Percentiles rank a stretch among this genome's conserved stretches.
These are phyloP conservation scores for Syrphus vitripennis DNA, from an alignment of 2,888 invertebrate species.

Conservation along the genomic window DNA sequence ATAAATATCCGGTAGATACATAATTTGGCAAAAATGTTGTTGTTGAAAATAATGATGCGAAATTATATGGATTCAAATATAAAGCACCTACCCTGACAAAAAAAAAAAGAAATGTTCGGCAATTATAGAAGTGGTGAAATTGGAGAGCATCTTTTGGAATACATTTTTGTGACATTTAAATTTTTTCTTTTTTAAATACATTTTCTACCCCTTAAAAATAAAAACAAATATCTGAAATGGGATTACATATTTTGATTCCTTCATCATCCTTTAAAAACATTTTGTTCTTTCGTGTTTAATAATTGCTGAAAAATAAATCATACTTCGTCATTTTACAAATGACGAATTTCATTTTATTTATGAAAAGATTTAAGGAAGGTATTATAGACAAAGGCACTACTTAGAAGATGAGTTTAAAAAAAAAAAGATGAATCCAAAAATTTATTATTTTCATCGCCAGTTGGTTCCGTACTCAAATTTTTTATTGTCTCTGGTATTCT, in stretches of 20 bases:
- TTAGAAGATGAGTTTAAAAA: no score
- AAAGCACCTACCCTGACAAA: no score
- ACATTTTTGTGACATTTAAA: no score
- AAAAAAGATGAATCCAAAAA: background rate
- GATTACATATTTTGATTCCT: no score
- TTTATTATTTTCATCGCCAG: background rate
- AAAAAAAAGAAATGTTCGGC: background rate
- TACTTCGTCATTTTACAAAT: no score
- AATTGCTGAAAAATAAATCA: no score
- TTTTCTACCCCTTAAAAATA: no score
- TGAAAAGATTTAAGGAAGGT: background rate
- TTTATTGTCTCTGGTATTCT: background rate
- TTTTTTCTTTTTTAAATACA: no score
- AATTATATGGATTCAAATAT: background rate
- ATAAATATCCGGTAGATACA: background rate
- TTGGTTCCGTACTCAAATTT: background rate
- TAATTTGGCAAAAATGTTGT: constrained; percentile 12
- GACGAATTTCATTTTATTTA: background rate
- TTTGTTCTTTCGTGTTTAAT: no score
- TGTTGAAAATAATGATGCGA: background rate
- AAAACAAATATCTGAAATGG: no score
- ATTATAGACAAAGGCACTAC: no score
- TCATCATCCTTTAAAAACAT: no score
- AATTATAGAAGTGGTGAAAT: background rate
- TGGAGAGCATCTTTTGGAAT: background rate